phyloP scores from a whole-genome alignment of 2,797 vertebrate genomes.

The Siniperca obscura region DNA sequence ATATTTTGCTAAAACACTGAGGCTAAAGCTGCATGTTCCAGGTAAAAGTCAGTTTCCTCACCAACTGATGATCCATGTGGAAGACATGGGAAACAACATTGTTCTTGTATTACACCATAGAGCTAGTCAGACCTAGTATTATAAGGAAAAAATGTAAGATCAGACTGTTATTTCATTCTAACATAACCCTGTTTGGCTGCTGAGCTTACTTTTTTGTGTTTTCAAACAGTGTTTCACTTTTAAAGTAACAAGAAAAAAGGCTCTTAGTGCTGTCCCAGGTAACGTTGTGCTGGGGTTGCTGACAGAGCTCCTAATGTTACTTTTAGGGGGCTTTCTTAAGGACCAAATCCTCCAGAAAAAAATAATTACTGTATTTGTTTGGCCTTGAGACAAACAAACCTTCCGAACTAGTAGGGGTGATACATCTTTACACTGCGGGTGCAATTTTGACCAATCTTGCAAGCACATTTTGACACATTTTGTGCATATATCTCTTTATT shows the following conservation, averaged over 20 bases:
- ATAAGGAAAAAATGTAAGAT: too few species aligned
- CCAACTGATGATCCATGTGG: background rate
- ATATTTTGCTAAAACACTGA: background rate
- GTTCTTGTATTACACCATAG: background rate
- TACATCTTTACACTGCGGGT: background rate
- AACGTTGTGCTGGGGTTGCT: background rate
- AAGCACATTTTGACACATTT: slow-evolving; percentile 10
- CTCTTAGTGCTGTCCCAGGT: background rate
- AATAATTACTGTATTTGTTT: background rate
- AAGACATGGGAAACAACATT: background rate
- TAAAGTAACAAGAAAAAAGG: background rate
- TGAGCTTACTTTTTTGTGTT: background rate
- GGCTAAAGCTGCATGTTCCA: background rate
- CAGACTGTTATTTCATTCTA: background rate
- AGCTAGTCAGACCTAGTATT: background rate
- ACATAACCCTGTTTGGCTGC: background rate
- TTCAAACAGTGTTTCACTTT: background rate
- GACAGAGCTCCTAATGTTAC: background rate
- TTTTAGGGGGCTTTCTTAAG: background rate
- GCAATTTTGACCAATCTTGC: background rate
- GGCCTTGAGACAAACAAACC: background rate
- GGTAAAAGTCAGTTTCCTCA: background rate
- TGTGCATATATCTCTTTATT: slow-evolving; percentile 4
- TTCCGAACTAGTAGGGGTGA: background rate
- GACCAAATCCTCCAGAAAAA: background rate